These are phyloP conservation scores for Scomber japonicus DNA, from an alignment of 2,113 vertebrate genomes.

Conservation along the genomic window DNA sequence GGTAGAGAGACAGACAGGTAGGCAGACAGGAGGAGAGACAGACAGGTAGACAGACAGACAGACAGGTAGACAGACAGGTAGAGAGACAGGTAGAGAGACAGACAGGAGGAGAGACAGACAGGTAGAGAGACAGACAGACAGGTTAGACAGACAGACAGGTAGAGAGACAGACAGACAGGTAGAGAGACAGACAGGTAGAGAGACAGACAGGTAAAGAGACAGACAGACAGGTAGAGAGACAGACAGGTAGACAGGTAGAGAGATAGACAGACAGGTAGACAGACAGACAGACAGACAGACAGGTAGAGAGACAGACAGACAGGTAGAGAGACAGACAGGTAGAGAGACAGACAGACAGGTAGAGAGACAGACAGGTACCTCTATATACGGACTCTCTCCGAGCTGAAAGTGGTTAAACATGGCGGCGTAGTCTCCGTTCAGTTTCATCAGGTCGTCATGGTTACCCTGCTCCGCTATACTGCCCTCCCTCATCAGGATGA, in stretches of 20 bases:
- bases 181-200: neutral
- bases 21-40: too few relatives aligned
- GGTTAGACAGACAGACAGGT: too few relatives aligned
- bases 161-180: too few relatives aligned
- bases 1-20: too few relatives aligned
- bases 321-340: neutral
- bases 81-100: neutral
- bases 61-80: conserved; percentile 38
- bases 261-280: neutral
- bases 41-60: neutral
- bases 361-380: conserved; percentile 81
- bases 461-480: conserved; percentile 91
- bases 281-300: neutral
- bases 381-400: conserved; percentile 90
- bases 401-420: conserved; percentile 94
- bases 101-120: too few relatives aligned
- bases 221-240: neutral
- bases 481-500: conserved; percentile 95
- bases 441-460: conserved; percentile 92
- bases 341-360: too few relatives aligned
- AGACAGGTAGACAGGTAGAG: conserved; percentile 27
- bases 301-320: neutral
- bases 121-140: too few relatives aligned
- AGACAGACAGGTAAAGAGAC: neutral
- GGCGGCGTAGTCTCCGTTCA: conserved; percentile 92